phyloP scores from a whole-genome alignment of 2,113 vertebrate species.

The Orthonyx spaldingii region DNA sequence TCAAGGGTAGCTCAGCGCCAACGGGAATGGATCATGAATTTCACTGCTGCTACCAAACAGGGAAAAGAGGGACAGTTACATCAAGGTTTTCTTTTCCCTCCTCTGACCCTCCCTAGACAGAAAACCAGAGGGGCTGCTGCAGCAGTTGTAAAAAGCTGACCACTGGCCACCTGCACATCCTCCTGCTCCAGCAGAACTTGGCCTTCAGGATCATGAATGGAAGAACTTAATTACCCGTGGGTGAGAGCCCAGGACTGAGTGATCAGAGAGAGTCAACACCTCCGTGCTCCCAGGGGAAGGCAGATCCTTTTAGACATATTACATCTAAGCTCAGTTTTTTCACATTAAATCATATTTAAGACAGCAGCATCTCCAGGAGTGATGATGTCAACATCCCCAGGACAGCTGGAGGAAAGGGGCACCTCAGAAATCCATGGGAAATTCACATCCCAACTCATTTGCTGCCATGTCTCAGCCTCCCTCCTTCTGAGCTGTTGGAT shows the following conservation, averaged over 20 bases:
- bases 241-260: conserved; percentile 39
- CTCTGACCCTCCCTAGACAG: neutral
- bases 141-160: conserved; percentile 26
- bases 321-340: neutral
- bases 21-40: neutral
- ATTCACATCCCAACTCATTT: neutral
- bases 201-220: neutral
- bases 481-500: neutral
- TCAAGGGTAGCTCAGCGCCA: neutral
- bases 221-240: neutral
- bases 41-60: neutral
- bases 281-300: neutral
- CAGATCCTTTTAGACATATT: neutral
- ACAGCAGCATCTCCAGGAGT: neutral
- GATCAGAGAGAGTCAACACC: conserved; percentile 33
- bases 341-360: neutral
- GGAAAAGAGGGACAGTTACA: conserved; percentile 4
- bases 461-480: neutral
- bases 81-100: neutral
- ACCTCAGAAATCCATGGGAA: neutral
- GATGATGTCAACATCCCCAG: neutral
- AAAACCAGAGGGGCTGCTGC: neutral
- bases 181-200: conserved; percentile 16
- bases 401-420: neutral
- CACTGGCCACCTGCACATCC: conserved; percentile 34